Percentiles rank a stretch among this genome's conserved stretches.
phyloP scores from a whole-genome alignment of 2,113 vertebrate species.

The Lota lota region DNA sequence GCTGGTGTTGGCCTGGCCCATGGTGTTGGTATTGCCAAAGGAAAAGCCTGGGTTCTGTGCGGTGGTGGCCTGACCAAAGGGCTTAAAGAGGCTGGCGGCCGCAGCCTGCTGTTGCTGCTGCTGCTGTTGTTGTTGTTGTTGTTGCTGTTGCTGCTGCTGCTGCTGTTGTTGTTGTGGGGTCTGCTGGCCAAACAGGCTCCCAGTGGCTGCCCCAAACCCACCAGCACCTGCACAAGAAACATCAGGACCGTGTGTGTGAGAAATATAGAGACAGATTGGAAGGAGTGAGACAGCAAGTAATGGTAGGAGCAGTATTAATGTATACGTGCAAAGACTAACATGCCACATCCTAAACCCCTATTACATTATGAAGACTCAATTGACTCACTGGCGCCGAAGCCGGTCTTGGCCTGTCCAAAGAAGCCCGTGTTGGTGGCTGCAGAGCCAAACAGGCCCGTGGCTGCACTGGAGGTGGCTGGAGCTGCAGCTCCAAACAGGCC shows the following conservation, averaged over 20 bases:
- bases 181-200: constrained; percentile 81
- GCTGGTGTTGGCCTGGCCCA: constrained; percentile 86
- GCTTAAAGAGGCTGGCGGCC: constrained; percentile 83
- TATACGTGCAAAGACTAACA: too few species aligned
- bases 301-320: too few species aligned
- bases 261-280: neutral
- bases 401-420: constrained; percentile 86
- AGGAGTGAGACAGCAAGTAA: too few species aligned
- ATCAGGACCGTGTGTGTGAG: neutral
- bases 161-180: constrained; percentile 29
- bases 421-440: constrained; percentile 83
- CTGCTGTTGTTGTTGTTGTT: constrained; percentile 38
- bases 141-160: constrained; percentile 38
- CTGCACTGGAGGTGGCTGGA: constrained; percentile 79
- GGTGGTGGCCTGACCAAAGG: constrained; percentile 86
- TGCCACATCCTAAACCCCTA: too few species aligned
- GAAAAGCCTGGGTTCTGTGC: constrained; percentile 85
- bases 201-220: constrained; percentile 81
- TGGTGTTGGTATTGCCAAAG: constrained; percentile 83
- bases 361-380: neutral
- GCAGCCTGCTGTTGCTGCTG: constrained; percentile 39
- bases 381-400: constrained; percentile 85
- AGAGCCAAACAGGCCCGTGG: constrained; percentile 87
- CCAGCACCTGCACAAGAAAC: constrained; percentile 64
- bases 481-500: constrained; percentile 81